phyloP scores from a whole-genome alignment of 64 coral and sea anemone species.

The Pocillopora verrucosa region DNA sequence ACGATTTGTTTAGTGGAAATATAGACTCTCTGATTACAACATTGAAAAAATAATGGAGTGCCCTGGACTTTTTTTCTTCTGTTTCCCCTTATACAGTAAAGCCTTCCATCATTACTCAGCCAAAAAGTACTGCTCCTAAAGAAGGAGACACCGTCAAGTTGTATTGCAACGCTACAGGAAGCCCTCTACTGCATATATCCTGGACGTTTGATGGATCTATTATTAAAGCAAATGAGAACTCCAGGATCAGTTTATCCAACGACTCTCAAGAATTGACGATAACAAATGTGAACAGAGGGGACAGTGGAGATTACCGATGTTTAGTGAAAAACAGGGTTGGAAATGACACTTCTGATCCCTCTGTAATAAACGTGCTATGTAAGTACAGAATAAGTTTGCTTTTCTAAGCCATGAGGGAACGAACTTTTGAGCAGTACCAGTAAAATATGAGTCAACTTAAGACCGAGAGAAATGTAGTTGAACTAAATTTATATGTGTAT shows the following conservation, averaged over 20 bases:
- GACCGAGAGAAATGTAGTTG: not conserved
- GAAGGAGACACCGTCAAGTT: not conserved
- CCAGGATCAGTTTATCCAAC: not conserved
- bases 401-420: too few species aligned
- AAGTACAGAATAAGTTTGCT: not conserved
- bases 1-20: too few species aligned
- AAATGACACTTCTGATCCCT: not conserved
- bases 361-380: constrained; percentile 20
- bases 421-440: too few species aligned
- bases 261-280: not conserved
- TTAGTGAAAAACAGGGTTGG: not conserved
- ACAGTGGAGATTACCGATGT: constrained; percentile 28
- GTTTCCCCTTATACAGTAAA: too few species aligned
- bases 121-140: not conserved
- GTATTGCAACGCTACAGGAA: not conserved
- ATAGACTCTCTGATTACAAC: too few species aligned
- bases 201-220: not conserved
- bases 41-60: too few species aligned
- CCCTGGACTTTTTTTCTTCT: too few species aligned
- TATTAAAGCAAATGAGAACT: not conserved
- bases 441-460: too few species aligned
- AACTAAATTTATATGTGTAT: too few species aligned
- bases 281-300: not conserved
- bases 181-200: not conserved
- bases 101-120: too few species aligned